Evolutionary conservation across 2,113 vertebrate genomes (phyloP).

Genomic region (Colossoma macropomum): DNA sequence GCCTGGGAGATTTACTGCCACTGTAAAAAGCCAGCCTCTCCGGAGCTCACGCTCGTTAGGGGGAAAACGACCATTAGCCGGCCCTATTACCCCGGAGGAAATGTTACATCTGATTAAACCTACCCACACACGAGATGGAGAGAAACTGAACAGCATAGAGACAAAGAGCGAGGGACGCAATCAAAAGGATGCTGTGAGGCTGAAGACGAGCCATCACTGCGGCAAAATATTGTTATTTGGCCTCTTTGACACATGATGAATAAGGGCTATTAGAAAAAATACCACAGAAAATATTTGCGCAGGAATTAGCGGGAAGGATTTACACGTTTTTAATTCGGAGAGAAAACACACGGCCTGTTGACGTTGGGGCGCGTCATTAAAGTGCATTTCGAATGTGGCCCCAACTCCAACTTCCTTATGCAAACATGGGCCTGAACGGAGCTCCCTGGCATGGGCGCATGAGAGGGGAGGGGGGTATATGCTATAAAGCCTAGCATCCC

Average conservation of each 20-base stretch:
- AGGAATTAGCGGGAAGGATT: constrained; percentile 70
- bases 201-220: constrained; percentile 28
- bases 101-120: constrained; percentile 41
- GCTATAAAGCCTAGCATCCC: constrained; percentile 26
- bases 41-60: constrained; percentile 36
- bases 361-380: constrained; percentile 56
- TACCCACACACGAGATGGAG: constrained; percentile 8
- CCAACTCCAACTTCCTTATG: constrained; percentile 60
- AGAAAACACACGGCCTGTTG: constrained; percentile 69
- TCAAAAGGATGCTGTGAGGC: constrained; percentile 39
- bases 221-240: constrained; percentile 54
- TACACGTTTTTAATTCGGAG: constrained; percentile 66
- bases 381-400: constrained; percentile 38
- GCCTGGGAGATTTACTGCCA: constrained; percentile 39
- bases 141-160: background rate
- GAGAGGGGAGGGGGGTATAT: background rate
- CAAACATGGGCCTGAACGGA: constrained; percentile 55
- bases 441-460: constrained; percentile 42
- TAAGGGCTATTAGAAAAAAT: constrained; percentile 68
- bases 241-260: constrained; percentile 66
- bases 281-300: constrained; percentile 68
- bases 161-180: constrained; percentile 12
- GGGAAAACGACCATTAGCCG: constrained; percentile 18
- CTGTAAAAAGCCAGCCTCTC: constrained; percentile 41
- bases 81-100: constrained; percentile 32